Conservation (phyloP, 2,113 vertebrate genomes). For the Centropus unirufus region DNA sequence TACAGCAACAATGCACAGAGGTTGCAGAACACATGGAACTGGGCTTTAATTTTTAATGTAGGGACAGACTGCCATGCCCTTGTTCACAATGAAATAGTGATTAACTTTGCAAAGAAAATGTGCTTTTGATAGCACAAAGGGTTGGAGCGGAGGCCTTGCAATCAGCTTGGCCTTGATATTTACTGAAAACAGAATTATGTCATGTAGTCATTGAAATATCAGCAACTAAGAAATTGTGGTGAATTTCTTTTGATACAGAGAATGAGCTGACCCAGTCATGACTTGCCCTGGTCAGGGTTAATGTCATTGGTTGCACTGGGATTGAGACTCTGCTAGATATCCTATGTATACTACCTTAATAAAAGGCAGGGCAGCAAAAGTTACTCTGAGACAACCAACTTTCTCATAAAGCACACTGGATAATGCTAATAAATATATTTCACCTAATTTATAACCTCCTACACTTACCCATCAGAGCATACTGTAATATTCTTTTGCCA, state of each 20-base stretch:
- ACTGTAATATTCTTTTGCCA: neutral
- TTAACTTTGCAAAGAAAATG: neutral
- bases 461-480: neutral
- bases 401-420: neutral
- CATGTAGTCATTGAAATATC: neutral
- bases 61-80: neutral
- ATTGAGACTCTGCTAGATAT: neutral
- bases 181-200: neutral
- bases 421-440: neutral
- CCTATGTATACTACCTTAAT: neutral
- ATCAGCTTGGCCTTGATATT: neutral
- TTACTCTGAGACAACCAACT: neutral
- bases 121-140: neutral
- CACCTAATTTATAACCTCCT: slow-evolving; percentile 17
- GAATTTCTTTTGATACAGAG: neutral
- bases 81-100: neutral
- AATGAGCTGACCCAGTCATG: neutral
- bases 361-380: neutral
- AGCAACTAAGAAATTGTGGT: neutral
- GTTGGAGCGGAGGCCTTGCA: neutral
- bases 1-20: neutral
- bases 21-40: neutral
- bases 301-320: neutral
- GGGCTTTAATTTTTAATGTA: neutral
- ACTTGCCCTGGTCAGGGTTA: neutral